Evolutionary conservation across 1,140 invertebrate genomes (phyloP).

Genomic region (Scaptodrosophila lebanonensis): DNA sequence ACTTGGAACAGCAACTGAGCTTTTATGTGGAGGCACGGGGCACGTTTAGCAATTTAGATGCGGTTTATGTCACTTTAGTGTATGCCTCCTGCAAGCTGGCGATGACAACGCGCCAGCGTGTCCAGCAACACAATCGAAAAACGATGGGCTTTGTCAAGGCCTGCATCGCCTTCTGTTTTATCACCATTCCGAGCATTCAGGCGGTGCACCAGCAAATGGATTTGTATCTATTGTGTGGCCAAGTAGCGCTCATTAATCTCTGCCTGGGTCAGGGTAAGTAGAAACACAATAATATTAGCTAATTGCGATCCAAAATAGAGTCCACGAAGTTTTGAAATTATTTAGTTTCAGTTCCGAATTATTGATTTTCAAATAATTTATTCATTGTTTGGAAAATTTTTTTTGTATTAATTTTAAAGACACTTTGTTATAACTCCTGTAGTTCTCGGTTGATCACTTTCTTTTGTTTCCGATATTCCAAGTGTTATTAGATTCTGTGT

Average conservation of each 20-base stretch:
- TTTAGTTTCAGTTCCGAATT: no score
- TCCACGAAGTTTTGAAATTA: no score
- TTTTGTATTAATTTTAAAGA: constrained; percentile 48
- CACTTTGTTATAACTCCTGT: no score
- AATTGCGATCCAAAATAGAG: no score
- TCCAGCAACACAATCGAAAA: constrained; percentile 86
- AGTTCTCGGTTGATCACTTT: no score
- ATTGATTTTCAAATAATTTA: no score
- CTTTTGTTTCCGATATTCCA: no score
- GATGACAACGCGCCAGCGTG: constrained; percentile 84
- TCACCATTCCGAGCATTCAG: constrained; percentile 95
- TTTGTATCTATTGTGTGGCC: constrained; percentile 91
- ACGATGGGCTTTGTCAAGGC: constrained; percentile 88
- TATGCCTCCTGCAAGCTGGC: constrained; percentile 90
- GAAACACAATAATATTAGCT: no score
- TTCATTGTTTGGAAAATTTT: neutral
- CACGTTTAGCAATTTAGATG: constrained; percentile 92
- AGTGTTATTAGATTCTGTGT: no score
- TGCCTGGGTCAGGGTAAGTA: constrained; percentile 86
- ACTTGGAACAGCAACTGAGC: constrained; percentile 93
- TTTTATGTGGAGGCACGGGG: constrained; percentile 95
- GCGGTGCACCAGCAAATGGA: constrained; percentile 86
- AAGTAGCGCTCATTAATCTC: constrained; percentile 92
- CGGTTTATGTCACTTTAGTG: constrained; percentile 89
- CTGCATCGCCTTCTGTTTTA: constrained; percentile 96